Conservation (phyloP, 2,113 vertebrate species). For the Xiphias gladius region DNA sequence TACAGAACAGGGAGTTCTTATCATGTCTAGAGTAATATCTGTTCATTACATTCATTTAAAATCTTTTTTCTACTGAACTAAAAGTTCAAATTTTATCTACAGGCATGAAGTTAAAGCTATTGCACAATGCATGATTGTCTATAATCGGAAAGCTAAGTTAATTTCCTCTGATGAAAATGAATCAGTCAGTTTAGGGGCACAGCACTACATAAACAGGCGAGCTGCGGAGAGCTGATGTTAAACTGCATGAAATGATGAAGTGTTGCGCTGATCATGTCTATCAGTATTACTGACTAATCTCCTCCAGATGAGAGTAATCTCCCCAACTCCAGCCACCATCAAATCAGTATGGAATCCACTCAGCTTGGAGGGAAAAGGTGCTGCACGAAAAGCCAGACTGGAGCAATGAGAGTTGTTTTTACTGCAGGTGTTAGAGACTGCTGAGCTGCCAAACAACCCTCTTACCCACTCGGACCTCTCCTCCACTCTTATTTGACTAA, state of each 20-base stretch:
- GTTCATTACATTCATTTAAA: slow-evolving; percentile 63
- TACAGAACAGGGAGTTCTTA: slow-evolving; percentile 53
- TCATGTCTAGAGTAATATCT: slow-evolving; percentile 61
- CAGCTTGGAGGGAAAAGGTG: slow-evolving; percentile 65
- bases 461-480: slow-evolving; percentile 4
- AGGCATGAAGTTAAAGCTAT: slow-evolving; percentile 13
- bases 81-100: slow-evolving; percentile 43
- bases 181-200: slow-evolving; percentile 53
- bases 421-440: slow-evolving; percentile 68
- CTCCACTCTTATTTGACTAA: slow-evolving; percentile 9
- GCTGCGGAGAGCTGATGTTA: slow-evolving; percentile 19
- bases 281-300: slow-evolving; percentile 77
- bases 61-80: slow-evolving; percentile 10
- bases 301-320: slow-evolving; percentile 87
- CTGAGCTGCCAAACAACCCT: slow-evolving; percentile 54
- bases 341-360: slow-evolving; percentile 79
- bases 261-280: slow-evolving; percentile 60
- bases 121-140: slow-evolving; percentile 50
- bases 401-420: slow-evolving; percentile 52
- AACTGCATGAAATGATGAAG: slow-evolving; percentile 67
- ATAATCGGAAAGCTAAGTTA: slow-evolving; percentile 55
- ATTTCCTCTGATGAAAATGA: slow-evolving; percentile 63
- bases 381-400: slow-evolving; percentile 67
- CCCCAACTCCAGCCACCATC: slow-evolving; percentile 72
- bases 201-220: slow-evolving; percentile 38